Percentiles rank a stretch among this genome's conserved stretches.
Evolutionary conservation across 2,888 invertebrate species (phyloP).

Genomic region (Prosapia bicincta): DNA sequence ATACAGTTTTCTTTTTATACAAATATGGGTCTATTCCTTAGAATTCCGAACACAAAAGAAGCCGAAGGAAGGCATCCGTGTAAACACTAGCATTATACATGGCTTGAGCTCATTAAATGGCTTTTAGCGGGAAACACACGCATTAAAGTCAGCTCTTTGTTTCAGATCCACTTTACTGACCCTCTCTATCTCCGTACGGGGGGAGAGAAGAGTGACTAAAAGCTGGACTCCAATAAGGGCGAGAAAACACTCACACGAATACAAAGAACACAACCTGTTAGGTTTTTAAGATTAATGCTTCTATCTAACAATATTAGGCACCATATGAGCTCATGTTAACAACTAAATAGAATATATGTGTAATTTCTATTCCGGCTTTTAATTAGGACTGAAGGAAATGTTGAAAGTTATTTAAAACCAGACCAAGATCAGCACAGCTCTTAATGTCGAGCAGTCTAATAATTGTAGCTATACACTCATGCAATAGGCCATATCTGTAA

Average conservation of each 20-base stretch:
- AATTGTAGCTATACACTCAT: too few species aligned
- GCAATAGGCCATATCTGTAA: too few species aligned
- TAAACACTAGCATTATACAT: neutral
- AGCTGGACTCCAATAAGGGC: neutral
- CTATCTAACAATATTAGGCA: neutral
- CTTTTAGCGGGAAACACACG: neutral
- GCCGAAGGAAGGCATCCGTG: neutral
- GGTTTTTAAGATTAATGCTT: neutral
- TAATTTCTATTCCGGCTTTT: too few species aligned
- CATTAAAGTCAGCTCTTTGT: neutral
- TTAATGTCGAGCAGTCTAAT: too few species aligned
- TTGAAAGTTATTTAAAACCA: too few species aligned
- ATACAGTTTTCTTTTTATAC: too few species aligned
- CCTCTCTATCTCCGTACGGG: neutral
- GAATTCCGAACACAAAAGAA: neutral
- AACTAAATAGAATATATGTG: too few species aligned
- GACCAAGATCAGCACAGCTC: too few species aligned
- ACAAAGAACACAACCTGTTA: neutral
- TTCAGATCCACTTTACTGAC: neutral
- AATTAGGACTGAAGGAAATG: too few species aligned
- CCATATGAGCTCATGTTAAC: too few species aligned
- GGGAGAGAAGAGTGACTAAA: neutral
- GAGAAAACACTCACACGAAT: neutral
- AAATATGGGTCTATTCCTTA: too few species aligned
- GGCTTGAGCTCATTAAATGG: slow-evolving; percentile 2